phyloP scores from a whole-genome alignment of 2,888 invertebrate species.

The Dione juno region DNA sequence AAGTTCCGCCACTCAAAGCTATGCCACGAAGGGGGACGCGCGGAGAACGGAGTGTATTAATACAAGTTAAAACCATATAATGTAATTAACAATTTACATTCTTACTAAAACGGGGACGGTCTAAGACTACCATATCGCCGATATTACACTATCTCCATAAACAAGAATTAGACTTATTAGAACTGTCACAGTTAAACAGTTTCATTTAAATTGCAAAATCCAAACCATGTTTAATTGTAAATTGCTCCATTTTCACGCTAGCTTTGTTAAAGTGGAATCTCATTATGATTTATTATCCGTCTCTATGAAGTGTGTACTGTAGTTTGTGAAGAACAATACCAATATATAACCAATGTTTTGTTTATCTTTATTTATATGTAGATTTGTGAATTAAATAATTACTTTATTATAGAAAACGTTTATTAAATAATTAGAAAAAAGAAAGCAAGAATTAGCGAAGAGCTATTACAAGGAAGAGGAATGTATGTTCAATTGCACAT shows the following conservation, averaged over 20 bases:
- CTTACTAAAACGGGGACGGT: too few relatives aligned
- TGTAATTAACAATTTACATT: too few relatives aligned
- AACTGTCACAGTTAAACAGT: not conserved
- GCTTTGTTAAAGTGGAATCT: constrained; percentile 8
- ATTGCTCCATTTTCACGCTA: constrained; percentile 14
- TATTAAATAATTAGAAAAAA: not conserved
- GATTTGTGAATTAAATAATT: not conserved
- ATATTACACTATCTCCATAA: too few relatives aligned
- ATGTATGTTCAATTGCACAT: too few relatives aligned
- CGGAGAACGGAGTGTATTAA: too few relatives aligned
- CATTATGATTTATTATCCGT: constrained; percentile 28
- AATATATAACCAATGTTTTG: not conserved
- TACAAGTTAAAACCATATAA: too few relatives aligned
- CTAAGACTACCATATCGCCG: too few relatives aligned
- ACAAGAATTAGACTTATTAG: not conserved
- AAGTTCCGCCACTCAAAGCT: too few relatives aligned
- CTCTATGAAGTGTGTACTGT: not conserved
- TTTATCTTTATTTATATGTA: not conserved
- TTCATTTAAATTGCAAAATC: constrained; percentile 7
- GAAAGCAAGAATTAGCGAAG: not conserved
- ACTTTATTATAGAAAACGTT: not conserved
- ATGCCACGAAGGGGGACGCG: too few relatives aligned
- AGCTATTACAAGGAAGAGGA: too few relatives aligned
- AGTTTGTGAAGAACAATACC: not conserved
- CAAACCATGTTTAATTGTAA: constrained; percentile 22